A percentile compares a stretch with the other conserved stretches of the same genome.
These are phyloP conservation scores for Ennomos fuscantarius DNA, from an alignment of 2,888 invertebrate species.

Conservation along the genomic window DNA sequence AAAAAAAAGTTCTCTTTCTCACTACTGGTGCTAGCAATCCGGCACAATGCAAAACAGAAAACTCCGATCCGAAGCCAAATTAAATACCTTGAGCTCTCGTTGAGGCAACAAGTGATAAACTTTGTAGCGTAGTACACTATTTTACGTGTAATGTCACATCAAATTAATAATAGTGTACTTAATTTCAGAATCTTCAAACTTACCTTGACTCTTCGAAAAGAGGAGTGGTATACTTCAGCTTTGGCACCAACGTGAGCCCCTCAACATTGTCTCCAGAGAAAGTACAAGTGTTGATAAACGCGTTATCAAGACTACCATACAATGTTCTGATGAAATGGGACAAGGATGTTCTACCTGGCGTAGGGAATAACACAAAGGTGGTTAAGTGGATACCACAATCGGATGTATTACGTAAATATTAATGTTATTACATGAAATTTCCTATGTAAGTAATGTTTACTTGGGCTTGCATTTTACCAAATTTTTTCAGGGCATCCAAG, in stretches of 20 bases:
- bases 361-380: conserved; percentile 62
- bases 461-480: not conserved
- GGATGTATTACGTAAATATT: conserved; percentile 52
- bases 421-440: too few species aligned
- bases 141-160: too few species aligned
- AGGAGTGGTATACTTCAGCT: conserved; percentile 73
- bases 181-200: conserved; percentile 59
- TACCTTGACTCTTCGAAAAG: conserved; percentile 64
- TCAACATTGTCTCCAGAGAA: conserved; percentile 55
- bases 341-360: conserved; percentile 51
- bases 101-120: too few species aligned
- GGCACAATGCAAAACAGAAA: too few species aligned
- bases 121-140: too few species aligned
- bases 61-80: too few species aligned
- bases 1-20: too few species aligned
- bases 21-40: too few species aligned
- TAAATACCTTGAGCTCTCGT: too few species aligned
- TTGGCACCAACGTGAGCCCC: conserved; percentile 67
- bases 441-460: too few species aligned
- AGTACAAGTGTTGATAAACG: conserved; percentile 53
- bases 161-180: not conserved
- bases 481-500: conserved; percentile 63
- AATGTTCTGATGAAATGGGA: conserved; percentile 74
- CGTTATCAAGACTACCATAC: conserved; percentile 65
- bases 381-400: conserved; percentile 72